Evolutionary conservation across 2,113 vertebrate genomes (phyloP).

Genomic region (Leucosticte australis): DNA sequence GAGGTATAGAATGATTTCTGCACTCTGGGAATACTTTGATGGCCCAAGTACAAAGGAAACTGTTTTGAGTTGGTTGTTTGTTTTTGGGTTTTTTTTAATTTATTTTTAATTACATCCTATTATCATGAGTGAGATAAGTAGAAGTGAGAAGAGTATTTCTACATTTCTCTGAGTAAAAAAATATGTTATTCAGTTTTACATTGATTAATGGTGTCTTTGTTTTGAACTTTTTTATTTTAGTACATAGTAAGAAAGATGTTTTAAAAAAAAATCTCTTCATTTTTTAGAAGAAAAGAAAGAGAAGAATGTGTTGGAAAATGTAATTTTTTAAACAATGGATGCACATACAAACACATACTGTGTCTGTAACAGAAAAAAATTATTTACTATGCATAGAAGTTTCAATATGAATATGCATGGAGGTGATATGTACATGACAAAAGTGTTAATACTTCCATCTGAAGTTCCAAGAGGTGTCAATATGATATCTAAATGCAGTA

Average conservation of each 20-base stretch:
- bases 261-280: neutral
- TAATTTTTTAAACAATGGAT: neutral
- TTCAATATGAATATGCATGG: slow-evolving; percentile 19
- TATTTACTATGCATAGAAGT: slow-evolving; percentile 9
- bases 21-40: neutral
- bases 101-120: neutral
- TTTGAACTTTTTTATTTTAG: neutral
- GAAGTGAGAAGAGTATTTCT: neutral
- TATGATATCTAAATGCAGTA: slow-evolving; percentile 12
- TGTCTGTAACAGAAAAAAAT: neutral
- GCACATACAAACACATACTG: neutral
- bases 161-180: neutral
- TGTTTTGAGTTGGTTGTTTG: accelerated
- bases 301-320: neutral
- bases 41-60: neutral
- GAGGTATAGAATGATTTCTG: neutral
- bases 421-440: slow-evolving; percentile 30
- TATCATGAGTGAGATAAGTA: neutral
- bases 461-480: slow-evolving; percentile 41
- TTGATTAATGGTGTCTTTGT: neutral
- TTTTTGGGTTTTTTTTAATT: no score
- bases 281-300: neutral
- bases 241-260: neutral
- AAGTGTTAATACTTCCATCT: slow-evolving; percentile 59
- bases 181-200: neutral